Base-by-base conservation (phyloP, 2,113 vertebrate species). In the Cephalopterus ornatus region DNA sequence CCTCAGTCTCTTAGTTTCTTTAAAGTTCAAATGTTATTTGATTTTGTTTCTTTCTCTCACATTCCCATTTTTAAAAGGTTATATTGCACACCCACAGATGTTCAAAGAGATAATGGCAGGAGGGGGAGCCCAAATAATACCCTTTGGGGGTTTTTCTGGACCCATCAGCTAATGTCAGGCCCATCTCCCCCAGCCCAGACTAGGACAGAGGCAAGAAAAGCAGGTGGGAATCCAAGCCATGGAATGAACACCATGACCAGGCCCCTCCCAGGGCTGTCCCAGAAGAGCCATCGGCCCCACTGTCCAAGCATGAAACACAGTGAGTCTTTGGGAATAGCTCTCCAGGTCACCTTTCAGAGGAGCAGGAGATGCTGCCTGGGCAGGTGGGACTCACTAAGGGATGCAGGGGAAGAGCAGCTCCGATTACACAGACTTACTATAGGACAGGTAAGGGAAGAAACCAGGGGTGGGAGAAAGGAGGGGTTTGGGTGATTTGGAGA, bases 201-300 rank as follows among this genome's bases (percentile, higher is more conserved):
- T 33, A 74, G 22, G 39, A 66, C 7, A 67, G 53, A 82, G 33
- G 46, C 24, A 67, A 12, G 30, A 33, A n/a, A 39, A 28, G 26
- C n/a, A 76, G 78, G 11, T 0, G 2, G 47, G 46, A 75, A 91
- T 23, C 24, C 56, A 79, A 75, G 39, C 5, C 16, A 27, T 4
- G 7, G 35, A 30, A 85, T 8, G 27, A 78, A 37, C 8, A 41
- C 5, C 47, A 33, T 14, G 37, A 46, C 8, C 50, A 59, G 39
- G 19, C 5, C 27, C 28, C 5, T 18, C 12, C 42, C 30, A 68
- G 30, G 23, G 41, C 41, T 52, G 47, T 33, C 20, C 37, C 39
- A 44, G 65, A 39, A 68, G 21, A 70, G 24, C 37, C 37, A 19
- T 2, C 1, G 5, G 22, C 7, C n/a, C 41, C 8, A 0, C 1